Percentiles rank a stretch among this genome's conserved stretches.
Evolutionary conservation across 2,888 invertebrate genomes (phyloP).

Genomic region (Xestia sexstrigata): DNA sequence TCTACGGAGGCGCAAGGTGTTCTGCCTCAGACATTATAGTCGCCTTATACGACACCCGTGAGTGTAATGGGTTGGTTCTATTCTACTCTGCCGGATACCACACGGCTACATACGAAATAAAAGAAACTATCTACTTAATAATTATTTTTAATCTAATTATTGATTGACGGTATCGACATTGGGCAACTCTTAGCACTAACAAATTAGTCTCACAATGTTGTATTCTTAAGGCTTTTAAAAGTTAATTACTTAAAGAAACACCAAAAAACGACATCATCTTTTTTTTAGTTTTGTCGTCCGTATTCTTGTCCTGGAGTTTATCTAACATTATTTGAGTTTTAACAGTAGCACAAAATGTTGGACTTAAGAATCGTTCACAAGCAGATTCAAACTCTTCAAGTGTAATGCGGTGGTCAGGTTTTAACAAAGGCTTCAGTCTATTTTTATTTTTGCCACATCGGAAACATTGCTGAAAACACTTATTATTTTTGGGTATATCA

Average conservation of each 20-base stretch:
- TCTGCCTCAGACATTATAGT: no score
- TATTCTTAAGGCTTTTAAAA: background rate
- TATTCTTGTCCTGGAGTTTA: background rate
- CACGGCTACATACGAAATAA: no score
- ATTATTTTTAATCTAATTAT: background rate
- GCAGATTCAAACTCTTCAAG: constrained; percentile 20
- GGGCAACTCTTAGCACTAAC: background rate
- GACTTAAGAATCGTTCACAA: constrained; percentile 27
- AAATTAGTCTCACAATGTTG: background rate
- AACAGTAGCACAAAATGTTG: constrained; percentile 16
- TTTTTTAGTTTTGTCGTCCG: background rate
- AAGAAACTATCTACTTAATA: background rate
- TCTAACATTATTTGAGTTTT: constrained; percentile 26
- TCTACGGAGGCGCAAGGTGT: no score
- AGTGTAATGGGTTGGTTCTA: no score
- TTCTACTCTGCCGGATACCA: no score
- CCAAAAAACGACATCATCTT: background rate
- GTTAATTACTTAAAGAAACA: background rate
- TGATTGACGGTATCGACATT: background rate
- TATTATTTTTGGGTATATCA: constrained; percentile 26
- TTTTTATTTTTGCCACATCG: constrained; percentile 31
- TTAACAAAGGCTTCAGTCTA: background rate
- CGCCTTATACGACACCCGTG: no score
- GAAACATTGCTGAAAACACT: constrained; percentile 32
- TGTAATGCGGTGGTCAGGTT: constrained; percentile 9